These are phyloP conservation scores for Seriola aureovittata DNA, from an alignment of 2,113 vertebrate species.

Conservation along the genomic window DNA sequence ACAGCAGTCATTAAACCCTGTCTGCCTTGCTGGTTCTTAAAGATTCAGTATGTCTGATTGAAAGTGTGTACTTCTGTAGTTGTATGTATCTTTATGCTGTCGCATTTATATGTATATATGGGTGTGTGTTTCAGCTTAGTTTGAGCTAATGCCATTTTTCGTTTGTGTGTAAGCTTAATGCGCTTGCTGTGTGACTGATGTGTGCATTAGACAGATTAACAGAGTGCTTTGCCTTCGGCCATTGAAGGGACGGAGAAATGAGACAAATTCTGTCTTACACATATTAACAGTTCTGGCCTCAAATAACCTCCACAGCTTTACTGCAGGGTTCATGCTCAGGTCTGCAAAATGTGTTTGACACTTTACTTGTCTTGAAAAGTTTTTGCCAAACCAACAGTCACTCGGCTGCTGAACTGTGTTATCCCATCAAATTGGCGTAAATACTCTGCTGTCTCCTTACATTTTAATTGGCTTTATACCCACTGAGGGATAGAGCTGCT, in stretches of 20 bases:
- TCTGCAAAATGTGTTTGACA: neutral
- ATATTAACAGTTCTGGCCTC: conserved; percentile 3
- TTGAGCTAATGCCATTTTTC: neutral
- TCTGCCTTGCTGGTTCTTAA: neutral
- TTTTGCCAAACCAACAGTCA: neutral
- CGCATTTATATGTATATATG: neutral
- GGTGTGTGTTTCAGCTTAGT: neutral
- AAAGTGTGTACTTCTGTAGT: neutral
- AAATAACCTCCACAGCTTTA: neutral
- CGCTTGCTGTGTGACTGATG: conserved; percentile 19
- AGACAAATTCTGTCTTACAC: conserved; percentile 3
- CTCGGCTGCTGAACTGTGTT: neutral
- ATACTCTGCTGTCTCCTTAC: neutral
- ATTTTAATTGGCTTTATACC: conserved; percentile 25
- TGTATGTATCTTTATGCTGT: neutral
- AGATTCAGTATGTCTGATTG: neutral
- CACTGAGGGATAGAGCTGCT: neutral
- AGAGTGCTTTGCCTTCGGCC: conserved; percentile 1
- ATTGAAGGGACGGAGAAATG: neutral
- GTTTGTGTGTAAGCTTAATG: neutral
- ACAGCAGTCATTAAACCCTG: conserved; percentile 33
- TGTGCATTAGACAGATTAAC: neutral
- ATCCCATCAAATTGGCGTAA: neutral
- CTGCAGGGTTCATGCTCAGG: neutral
- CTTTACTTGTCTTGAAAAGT: neutral